Base-by-base conservation (phyloP, 2,888 invertebrate genomes). In the Oithona nana region DNA sequence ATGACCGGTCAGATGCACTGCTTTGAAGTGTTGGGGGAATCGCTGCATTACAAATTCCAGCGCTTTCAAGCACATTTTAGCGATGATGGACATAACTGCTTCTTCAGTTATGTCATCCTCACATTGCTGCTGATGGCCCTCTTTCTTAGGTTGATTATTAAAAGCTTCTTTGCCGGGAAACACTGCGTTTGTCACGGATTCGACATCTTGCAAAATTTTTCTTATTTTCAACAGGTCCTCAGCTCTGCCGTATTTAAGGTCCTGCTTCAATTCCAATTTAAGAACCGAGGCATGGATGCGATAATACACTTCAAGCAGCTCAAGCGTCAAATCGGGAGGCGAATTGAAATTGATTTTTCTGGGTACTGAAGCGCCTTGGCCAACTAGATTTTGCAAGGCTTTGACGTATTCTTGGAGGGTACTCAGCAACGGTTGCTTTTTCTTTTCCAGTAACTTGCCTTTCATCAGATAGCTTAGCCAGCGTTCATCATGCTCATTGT, bases 381-480 rank as follows among this genome's bases (percentile, higher is more conserved):
- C 83, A 68, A 84, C 80, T 20, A 93, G 76, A 70, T 83, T 80
- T 69, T 82, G 80, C 20, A 83, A 81, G 3, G 90, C 86, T 79
- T 83, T 68, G 59, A 74, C 72, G 71, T 92, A 94, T 75, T 86
- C 84, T 66, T 83, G 80, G 55, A 93, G 75, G 73, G 83, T 88
- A 28, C 81, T 76, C 16, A 79, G 77, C 0, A 88, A 84, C 63
- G 83, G 80, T 66, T 82, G 81, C 66, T 83, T 82, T 64, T 81
- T 80, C 71, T 94, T 95, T 72, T 94, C 93, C 0, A 85, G 81
- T 61, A 93, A 84, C 79, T 95, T 95, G 0, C 90, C 94, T n/a
- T 94, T 76, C 86, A 94, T 90, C 71, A 93, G 94, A 72, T 88
- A 87, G 69, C 87, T 83, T 39, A 93, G 76, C 94, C 94, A 95